These are phyloP conservation scores for Ceratina australensis DNA, from an alignment of 1,140 invertebrate genomes.

Conservation along the genomic window DNA sequence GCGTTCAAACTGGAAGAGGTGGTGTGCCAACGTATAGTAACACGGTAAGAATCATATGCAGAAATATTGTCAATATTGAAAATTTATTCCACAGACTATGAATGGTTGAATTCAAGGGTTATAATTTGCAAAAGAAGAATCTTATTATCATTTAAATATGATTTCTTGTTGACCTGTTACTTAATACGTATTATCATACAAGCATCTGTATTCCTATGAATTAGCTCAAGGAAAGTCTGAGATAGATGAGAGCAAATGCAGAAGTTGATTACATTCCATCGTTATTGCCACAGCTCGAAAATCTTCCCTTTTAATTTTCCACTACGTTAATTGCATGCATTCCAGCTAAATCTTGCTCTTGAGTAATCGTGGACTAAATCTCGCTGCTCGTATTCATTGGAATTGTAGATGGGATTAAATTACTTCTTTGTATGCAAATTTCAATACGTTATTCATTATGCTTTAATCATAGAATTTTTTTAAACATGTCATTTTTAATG, in stretches of 20 bases:
- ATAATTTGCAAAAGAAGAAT: background rate
- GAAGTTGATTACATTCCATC: slow-evolving; percentile 11
- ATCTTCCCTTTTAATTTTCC: slow-evolving; percentile 7
- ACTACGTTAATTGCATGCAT: slow-evolving; percentile 12
- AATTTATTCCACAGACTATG: too few species aligned
- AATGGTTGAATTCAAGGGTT: too few species aligned
- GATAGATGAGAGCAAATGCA: slow-evolving; percentile 8
- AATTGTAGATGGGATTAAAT: background rate
- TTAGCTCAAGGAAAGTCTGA: slow-evolving; percentile 61
- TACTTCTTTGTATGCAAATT: background rate
- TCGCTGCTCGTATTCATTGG: background rate
- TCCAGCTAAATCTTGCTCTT: background rate
- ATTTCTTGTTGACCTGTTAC: background rate
- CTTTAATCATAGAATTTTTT: too few species aligned
- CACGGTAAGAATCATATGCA: slow-evolving; percentile 25
- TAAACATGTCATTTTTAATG: too few species aligned
- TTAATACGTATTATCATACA: background rate
- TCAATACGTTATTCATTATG: too few species aligned
- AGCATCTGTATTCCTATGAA: slow-evolving; percentile 15
- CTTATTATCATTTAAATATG: background rate
- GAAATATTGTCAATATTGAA: background rate
- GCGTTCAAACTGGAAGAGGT: slow-evolving; percentile 76
- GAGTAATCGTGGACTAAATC: background rate
- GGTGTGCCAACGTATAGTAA: slow-evolving; percentile 39
- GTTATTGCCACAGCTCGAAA: background rate